Conservation (phyloP, 1,140 invertebrate genomes). For the Microvelia longipes region DNA sequence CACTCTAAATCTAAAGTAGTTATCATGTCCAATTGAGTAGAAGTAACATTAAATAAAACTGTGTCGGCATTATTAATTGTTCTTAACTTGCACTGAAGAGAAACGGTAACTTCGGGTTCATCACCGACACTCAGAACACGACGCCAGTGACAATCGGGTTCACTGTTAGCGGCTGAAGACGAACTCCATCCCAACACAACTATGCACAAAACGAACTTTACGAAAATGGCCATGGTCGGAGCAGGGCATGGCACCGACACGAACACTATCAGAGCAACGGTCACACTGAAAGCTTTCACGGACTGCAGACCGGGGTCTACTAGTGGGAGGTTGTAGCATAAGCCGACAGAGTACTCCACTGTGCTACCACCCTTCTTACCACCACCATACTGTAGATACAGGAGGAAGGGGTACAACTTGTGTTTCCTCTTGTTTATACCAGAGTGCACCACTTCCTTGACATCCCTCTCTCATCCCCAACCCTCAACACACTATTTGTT, state of each 20-base stretch:
- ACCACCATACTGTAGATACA: not conserved
- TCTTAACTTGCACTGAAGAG: conserved; percentile 49
- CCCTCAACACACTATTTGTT: no score
- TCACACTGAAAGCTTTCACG: conserved; percentile 7
- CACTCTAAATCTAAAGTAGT: conserved; percentile 53
- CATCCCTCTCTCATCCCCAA: not conserved
- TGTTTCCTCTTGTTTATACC: not conserved
- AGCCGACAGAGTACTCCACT: conserved; percentile 5
- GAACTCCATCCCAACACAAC: not conserved
- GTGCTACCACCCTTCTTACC: not conserved
- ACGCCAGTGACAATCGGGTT: conserved; percentile 27
- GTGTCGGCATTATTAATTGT: conserved; percentile 53
- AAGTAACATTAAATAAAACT: conserved; percentile 48
- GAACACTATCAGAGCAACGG: conserved; percentile 4
- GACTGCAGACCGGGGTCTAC: not conserved
- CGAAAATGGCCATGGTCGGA: not conserved
- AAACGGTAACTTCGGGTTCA: conserved; percentile 36
- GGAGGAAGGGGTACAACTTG: not conserved
- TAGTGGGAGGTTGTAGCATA: not conserved
- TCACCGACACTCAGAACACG: conserved; percentile 44
- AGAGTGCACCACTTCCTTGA: not conserved
- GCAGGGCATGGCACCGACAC: not conserved
- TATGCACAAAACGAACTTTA: conserved; percentile 10
- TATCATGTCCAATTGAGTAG: conserved; percentile 44
- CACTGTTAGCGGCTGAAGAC: conserved; percentile 8